Base-by-base conservation (phyloP, 2,113 vertebrate species). In the Syngnathus typhle region DNA sequence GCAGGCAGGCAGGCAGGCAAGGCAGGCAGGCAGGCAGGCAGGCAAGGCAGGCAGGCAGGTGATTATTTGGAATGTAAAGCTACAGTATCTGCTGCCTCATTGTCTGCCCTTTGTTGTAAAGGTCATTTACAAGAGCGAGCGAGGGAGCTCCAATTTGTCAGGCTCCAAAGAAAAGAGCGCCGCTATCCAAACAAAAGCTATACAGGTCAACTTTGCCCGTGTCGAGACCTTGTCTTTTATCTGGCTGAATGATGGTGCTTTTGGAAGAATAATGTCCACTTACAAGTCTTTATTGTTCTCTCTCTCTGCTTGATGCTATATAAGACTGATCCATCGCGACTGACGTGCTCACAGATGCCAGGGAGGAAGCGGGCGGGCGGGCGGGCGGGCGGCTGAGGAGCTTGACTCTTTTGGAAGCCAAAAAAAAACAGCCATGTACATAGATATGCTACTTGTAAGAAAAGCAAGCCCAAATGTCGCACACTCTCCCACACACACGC, bases 191-290 rank as follows among this genome's bases (percentile, higher is more conserved):
- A 84, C 78, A 83, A 83, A 81, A 74, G 71, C 36, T 32, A 23
- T 61, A 52, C 71, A 32, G 68, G 68, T 72, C 63, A 71, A 65
- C 81, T 75, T 77, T 83, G 84, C 67, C 67, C 56, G 52, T 63
- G 68, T 72, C 67, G 51, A 56, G 71, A 61, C 69, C 62, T 66
- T 6, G 51, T 49, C 79, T 38, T 70, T 83, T 84, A 79, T 83
- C 65, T 68, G 15, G 55, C 69, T 15, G 54, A 56, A 60, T 1
- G 65, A 70, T n/a, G 65, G 73, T 52, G 67, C 76, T 70, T 84
- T 80, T 80, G 80, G 76, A 13, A 65, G 46, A 80, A 72, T 76
- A 79, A 81, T 67, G 79, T 79, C 79, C 85, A 73, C 79, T 81
- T 84, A 74, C 47, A 79, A 81, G 72, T 68, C 60, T 36, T 58